Base-by-base conservation (phyloP, 1,140 invertebrate genomes). In the Brachionus paranguensis region DNA sequence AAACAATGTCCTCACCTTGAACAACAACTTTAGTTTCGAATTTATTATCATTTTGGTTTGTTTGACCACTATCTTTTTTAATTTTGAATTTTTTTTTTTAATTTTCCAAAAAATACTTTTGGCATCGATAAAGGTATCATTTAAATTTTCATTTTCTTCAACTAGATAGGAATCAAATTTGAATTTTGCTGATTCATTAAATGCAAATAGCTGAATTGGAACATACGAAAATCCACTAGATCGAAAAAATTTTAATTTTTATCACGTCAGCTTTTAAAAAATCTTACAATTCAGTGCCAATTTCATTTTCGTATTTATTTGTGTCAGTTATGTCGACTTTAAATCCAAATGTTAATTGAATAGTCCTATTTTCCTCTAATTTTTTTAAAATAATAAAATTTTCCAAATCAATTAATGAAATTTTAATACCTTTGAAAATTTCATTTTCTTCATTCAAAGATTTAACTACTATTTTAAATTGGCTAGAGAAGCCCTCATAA, bases 231-330 rank as follows among this genome's bases (percentile, higher is more conserved):
- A 81, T 45, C 78, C 78, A 81, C 78, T 81, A 43, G 33, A 41
- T 47, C 10, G 10, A 45, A 20, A 45, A 76, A 50, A 76, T n/a
- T 50, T 27, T 37, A 6, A 37, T 37, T 37, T 37, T 37, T 37
- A 37, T 37, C 5, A 3, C 33, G 2, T 29, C 29, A 41, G 14
- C 14, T 24, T 20, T 0, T 20, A 17, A 41, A 68, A 37, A 33
- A 0, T 11, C 78, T 14, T 81, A 81, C 78, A 81, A 81, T 11
- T 81, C 78, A 68, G 78, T 65, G 5, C 29, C n/a, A 45, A 68
- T 17, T 41, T 81, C 37, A 81, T 81, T 81, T 81, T 81, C 78
- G 20, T 81, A 81, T 81, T 64, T 60, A 45, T 81, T 81, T 20
- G 53, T 41, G 24, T 81, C 78, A n/a, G 24, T 20, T 41, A 81